Percentiles rank a stretch among this genome's conserved stretches.
These are phyloP conservation scores for Eupsilia transversa DNA, from an alignment of 2,888 invertebrate genomes.

Conservation along the genomic window DNA sequence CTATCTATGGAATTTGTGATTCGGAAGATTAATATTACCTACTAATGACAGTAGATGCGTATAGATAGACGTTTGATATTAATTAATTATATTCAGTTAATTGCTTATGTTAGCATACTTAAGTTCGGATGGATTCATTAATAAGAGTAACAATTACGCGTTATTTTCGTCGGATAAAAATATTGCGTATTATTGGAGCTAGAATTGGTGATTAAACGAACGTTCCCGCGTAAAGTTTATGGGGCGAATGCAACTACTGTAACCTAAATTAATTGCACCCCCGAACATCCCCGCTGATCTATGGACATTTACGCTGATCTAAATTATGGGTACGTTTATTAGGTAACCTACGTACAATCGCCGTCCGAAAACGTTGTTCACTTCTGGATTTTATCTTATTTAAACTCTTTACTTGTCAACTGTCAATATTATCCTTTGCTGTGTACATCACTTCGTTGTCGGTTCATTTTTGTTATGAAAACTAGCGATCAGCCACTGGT, in stretches of 20 bases:
- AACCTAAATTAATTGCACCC: constrained; percentile 45
- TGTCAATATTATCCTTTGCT: constrained; percentile 1
- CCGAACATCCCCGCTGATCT: constrained; percentile 44
- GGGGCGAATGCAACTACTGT: constrained; percentile 51
- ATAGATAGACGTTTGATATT: constrained; percentile 13
- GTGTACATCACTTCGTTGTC: not conserved
- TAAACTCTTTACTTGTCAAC: not conserved
- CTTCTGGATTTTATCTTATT: not conserved
- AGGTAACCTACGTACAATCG: not conserved
- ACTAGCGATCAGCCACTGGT: not conserved
- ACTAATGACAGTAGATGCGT: constrained; percentile 10
- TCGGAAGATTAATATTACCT: constrained; percentile 33
- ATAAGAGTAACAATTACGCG: not conserved
- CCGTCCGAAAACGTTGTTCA: not conserved
- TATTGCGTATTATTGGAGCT: not conserved
- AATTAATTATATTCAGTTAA: constrained; percentile 39
- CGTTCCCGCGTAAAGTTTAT: constrained; percentile 38
- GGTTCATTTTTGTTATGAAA: not conserved
- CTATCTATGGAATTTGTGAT: constrained; percentile 26
- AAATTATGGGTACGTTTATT: constrained; percentile 21
- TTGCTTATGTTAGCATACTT: constrained; percentile 8
- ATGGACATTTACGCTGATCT: constrained; percentile 34
- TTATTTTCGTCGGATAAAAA: not conserved
- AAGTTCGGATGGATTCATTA: not conserved
- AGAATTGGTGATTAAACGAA: constrained; percentile 24